Base-by-base conservation (phyloP, 2,888 invertebrate species). In the Brachypalpus laphriformis region DNA sequence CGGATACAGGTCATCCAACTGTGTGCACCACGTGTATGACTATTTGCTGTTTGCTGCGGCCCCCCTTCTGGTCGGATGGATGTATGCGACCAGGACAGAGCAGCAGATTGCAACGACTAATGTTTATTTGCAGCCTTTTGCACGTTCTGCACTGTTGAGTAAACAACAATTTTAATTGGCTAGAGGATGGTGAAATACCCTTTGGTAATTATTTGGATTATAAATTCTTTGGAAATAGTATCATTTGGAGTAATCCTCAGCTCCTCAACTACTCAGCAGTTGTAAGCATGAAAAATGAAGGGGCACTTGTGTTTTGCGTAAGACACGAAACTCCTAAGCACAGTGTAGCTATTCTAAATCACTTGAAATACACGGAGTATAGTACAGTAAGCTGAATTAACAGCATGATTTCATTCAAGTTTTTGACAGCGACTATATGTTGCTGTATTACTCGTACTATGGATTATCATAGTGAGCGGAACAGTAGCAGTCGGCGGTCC, bases 1-100 rank as follows among this genome's bases (percentile, higher is more conserved):
- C 16, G 70, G 77, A 82, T 77, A 65, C 77, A 82, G 82, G 82
- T 82, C 77, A 82, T 71, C 77, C 77, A 71, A 77, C 82, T 82
- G 63, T 76, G 63, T 70, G 34, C 42, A 49, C 40, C 70, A 82
- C 70, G 56, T 65, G 76, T 63, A 82, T 80, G 78, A 72, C 57
- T 57, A 65, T 80, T 81, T 75, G 49, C 57, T 45, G 31, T 68
- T 61, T 75, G 45, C 6, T 56, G 2, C 28, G 9, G n/a, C 42
- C 37, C 6, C 8, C 61, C 9, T 11, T 49, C 28, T 54, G 28
- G 28, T 34, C 18, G 51, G 11, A 31, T 51, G 42, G 18, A 66
- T 9, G 11, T 25, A 31, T 56, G n/a, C 37, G 31, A 20, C n/a
- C 7, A 57, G 75, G 61, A 22, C n/a, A 34, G 2, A 14, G 61